Evolutionary conservation across 1,140 invertebrate species (phyloP), one percentile per base, ranked within the genome.

Genomic region (Anagrus nilaparvatae): DNA sequence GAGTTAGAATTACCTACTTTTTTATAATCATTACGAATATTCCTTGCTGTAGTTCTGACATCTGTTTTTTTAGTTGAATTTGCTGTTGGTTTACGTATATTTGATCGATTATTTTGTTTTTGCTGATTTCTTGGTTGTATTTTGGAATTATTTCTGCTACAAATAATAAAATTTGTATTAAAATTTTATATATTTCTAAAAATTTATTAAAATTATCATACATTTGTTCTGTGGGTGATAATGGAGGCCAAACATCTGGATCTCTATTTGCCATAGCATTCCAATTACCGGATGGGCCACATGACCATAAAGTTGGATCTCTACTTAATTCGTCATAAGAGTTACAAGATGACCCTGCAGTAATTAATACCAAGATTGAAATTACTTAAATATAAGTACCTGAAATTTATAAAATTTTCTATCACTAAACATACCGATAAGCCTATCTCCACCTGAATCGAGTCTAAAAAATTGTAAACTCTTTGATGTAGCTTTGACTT

Each of bases 161-260:
- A n/a, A 39, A 28, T 33, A 35, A 12, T 6, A 16, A 7, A 18
- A 23, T 20, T 21, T 7, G 12, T 14, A 40, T 18, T 10, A 35
- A 25, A 32, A 12, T 47, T 16, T 33, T 25, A 24, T 31, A 12
- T 19, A 40, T 23, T 35, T 18, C 12, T 33, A 25, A 25, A 28
- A 32, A 40, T 28, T 25, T 6, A 6, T 40, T 8, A 38, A 16
- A 16, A 42, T 24, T 27, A 25, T 33, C 16, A 36, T 55, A 61
- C 54, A 67, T 69, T 52, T 87, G 82, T 61, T 90, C 84, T 5
- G 79, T 75, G 45, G 82, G 82, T 39, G 84, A 83, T 28, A 91
- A 86, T 16, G 88, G 78, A n/a, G 88, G 86, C 91, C 91, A 92
- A 1, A 88, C 81, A 67, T 87, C 85, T 17, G 86, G 85, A 73